Conservation (phyloP, 2,888 invertebrate species). For the Agrypnus murinus region DNA sequence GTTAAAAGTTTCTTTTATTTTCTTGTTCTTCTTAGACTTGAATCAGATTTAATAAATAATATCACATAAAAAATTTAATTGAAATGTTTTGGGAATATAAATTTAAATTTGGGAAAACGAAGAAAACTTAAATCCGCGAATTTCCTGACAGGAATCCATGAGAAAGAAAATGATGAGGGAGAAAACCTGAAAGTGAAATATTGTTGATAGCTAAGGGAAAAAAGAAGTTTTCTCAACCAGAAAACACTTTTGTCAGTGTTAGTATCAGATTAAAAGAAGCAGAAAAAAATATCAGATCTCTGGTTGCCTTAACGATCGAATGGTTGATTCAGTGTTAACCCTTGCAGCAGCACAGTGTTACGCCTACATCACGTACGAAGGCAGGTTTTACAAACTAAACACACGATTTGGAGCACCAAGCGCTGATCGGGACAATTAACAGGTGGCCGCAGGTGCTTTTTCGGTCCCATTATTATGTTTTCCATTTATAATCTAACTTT, state of each 20-base stretch:
- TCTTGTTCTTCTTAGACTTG: too few relatives aligned
- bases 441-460: conserved; percentile 48
- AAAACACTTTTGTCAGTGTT: conserved; percentile 18
- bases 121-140: conserved; percentile 3
- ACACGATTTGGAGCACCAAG: neutral
- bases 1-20: too few relatives aligned
- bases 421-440: conserved; percentile 34
- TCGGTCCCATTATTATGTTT: conserved; percentile 21
- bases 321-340: neutral
- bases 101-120: conserved; percentile 1
- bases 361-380: neutral
- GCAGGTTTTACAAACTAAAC: conserved; percentile 7
- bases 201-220: conserved; percentile 10
- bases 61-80: neutral
- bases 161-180: conserved; percentile 8
- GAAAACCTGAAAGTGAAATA: conserved; percentile 18
- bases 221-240: neutral
- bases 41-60: too few relatives aligned
- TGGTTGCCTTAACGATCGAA: neutral
- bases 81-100: conserved; percentile 1
- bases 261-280: conserved; percentile 6
- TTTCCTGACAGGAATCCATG: conserved; percentile 7
- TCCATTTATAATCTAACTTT: neutral
- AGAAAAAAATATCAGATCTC: neutral
- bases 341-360: neutral